Evolutionary conservation across 1,140 invertebrate species (phyloP), one percentile per base, ranked within the genome.

Genomic region (Leptopilina boulardi): DNA sequence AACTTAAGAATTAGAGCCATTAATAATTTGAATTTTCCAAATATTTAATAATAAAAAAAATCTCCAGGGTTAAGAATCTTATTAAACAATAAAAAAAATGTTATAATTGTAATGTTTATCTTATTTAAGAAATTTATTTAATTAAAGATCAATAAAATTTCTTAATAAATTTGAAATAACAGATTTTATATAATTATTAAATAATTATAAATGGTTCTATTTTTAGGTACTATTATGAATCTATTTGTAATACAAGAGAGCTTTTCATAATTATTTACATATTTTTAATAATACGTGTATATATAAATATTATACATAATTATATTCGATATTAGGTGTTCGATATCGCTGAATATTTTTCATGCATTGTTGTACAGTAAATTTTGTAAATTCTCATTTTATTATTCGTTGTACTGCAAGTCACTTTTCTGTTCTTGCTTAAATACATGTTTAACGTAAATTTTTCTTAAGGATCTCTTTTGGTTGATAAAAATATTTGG

Each of bases 211-310:
- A 26, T 15, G 26, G 59, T 13, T 23, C 59, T 66, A 66, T 66
- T 66, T 66, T 66, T 30, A 30, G 21, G 59, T 15, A 34, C 59
- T 66, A 34, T 59, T 59, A 6, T 59, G 6, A 23, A 59, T 66
- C 59, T 66, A n/a, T 66, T 66, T 34, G 21, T 30, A 30, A 34
- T 11, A 34, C 13, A 23, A 34, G 23, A 30, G 13, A 66, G 23
- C 26, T 66, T 66, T 66, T 66, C 11, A 2, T 13, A 11, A 66
- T 66, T 30, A 66, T 66, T 66, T 66, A 66, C 59, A 66, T 66
- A 66, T 66, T 66, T 66, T 66, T 66, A 66, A 66, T 66, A 66
- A 30, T 66, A 66, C 26, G 56, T 66, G 15, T 66, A 66, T 66
- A 66, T 59, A 59, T 59, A 15, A 15, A 47, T 47, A 47, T 47